Conservation (phyloP, 2,797 vertebrate genomes). For the Halcyon chelicuti region DNA sequence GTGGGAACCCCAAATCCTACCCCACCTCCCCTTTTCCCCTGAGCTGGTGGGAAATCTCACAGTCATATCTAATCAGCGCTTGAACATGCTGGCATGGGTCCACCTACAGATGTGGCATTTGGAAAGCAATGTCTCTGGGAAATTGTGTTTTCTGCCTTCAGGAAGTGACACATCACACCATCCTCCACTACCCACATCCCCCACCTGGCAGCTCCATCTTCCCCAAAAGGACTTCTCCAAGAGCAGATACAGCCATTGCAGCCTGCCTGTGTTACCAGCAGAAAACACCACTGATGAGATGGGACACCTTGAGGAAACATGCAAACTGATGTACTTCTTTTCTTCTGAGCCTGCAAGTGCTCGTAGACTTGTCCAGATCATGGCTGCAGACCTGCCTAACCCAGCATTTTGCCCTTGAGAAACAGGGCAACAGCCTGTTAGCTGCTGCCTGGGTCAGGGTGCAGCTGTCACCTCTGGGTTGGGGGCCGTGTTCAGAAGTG, state of each 20-base stretch:
- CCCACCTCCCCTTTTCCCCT: not conserved
- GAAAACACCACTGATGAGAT: not conserved
- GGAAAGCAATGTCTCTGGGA: not conserved
- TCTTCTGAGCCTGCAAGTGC: not conserved
- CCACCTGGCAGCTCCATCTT: not conserved
- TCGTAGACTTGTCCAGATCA: not conserved
- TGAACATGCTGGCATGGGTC: not conserved
- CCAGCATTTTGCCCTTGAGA: not conserved
- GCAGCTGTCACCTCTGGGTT: not conserved
- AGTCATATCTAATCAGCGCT: not conserved
- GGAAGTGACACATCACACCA: not conserved
- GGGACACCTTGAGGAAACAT: not conserved
- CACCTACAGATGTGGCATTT: not conserved
- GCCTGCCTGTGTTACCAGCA: not conserved
- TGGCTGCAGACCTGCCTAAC: not conserved
- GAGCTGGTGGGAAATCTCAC: not conserved
- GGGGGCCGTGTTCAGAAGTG: not conserved
- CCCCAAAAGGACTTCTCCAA: not conserved
- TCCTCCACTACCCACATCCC: not conserved
- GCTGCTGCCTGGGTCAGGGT: not conserved
- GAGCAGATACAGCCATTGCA: not conserved
- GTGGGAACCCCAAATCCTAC: not conserved
- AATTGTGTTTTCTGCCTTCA: not conserved
- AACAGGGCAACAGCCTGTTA: not conserved
- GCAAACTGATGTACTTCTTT: rapidly evolving